phyloP scores from a whole-genome alignment of 2,113 vertebrate species.

The Meles meles region DNA sequence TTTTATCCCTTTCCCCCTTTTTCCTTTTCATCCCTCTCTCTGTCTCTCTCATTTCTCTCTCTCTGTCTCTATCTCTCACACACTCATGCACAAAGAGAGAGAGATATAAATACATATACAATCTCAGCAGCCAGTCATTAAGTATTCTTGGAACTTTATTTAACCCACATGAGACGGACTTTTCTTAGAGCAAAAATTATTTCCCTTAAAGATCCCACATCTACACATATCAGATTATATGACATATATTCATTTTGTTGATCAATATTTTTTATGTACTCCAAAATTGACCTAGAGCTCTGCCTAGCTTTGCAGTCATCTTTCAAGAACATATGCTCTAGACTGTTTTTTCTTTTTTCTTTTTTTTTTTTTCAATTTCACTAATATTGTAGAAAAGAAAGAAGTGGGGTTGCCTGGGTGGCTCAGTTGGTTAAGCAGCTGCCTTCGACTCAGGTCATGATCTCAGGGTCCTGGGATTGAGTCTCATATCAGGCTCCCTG shows the following conservation, averaged over 20 bases:
- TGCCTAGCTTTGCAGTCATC: not conserved
- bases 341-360: not conserved
- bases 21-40: too few species aligned
- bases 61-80: not conserved
- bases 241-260: rapidly evolving
- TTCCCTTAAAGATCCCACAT: not conserved
- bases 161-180: not conserved
- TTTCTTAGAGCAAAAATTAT: not conserved
- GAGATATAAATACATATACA: not conserved
- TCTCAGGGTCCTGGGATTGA: too few species aligned
- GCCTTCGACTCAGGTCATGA: too few species aligned
- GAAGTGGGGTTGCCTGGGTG: not conserved
- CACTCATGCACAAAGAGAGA: not conserved
- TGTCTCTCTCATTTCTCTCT: not conserved
- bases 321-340: not conserved
- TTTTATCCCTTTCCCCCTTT: not conserved
- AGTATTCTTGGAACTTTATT: not conserved
- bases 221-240: not conserved
- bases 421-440: too few species aligned
- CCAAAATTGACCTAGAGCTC: not conserved
- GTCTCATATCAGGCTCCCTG: too few species aligned
- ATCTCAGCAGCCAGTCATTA: not conserved
- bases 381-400: not conserved
- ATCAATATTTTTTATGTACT: not conserved
- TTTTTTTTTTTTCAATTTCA: not conserved